Conservation (phyloP, 2,797 vertebrate genomes). For the Arremon aurantiirostris region DNA sequence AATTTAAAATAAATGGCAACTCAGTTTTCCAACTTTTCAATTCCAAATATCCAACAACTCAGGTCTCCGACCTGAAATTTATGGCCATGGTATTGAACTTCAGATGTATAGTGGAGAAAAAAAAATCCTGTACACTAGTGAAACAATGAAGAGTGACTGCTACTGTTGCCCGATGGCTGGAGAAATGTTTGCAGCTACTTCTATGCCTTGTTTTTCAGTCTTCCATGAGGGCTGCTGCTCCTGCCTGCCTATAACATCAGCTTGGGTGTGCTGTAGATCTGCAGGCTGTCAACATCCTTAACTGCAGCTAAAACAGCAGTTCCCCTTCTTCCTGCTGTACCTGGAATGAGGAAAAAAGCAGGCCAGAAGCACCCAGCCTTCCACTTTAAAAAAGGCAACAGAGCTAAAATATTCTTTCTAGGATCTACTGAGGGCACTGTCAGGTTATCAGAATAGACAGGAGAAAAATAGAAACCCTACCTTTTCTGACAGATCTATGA, state of each 20-base stretch:
- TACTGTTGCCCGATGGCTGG: not conserved
- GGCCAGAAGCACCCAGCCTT: not conserved
- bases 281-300: not conserved
- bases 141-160: not conserved
- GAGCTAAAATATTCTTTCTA: not conserved
- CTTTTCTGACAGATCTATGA: not conserved
- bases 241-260: not conserved
- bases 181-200: not conserved
- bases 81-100: not conserved
- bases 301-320: not conserved
- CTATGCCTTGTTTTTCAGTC: not conserved
- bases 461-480: not conserved
- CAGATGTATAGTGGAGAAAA: not conserved
- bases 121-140: not conserved
- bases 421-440: not conserved
- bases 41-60: not conserved
- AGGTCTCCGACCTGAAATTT: not conserved
- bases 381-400: not conserved
- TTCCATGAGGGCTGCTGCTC: not conserved
- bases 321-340: not conserved
- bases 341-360: not conserved
- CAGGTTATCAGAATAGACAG: not conserved
- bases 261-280: not conserved
- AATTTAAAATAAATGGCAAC: not conserved
- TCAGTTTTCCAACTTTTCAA: not conserved